These are phyloP conservation scores for Vidua macroura DNA, from an alignment of 2,113 vertebrate species.

Conservation along the genomic window DNA sequence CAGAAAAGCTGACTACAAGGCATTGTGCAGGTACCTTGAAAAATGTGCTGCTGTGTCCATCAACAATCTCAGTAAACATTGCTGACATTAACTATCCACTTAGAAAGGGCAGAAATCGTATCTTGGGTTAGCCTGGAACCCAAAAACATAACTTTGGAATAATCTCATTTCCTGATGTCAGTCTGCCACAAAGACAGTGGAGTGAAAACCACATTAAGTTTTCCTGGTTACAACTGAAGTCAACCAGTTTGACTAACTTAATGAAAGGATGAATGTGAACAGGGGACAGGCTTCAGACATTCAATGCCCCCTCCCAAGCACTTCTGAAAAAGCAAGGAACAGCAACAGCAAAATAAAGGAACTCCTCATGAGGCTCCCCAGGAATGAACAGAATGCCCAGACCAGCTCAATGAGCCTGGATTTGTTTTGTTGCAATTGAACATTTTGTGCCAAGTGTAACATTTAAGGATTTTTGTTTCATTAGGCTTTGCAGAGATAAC, in stretches of 20 bases:
- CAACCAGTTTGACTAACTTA: background rate
- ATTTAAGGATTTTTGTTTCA: background rate
- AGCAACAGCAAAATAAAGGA: background rate
- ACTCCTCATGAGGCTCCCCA: background rate
- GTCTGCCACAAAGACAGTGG: background rate
- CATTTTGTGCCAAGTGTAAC: background rate
- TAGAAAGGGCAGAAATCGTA: background rate
- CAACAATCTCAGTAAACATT: background rate
- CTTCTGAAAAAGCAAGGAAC: background rate
- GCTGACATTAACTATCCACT: background rate
- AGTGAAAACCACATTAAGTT: background rate
- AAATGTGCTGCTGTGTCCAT: background rate
- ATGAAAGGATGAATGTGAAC: background rate
- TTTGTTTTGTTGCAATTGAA: background rate
- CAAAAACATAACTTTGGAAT: background rate
- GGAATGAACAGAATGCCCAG: background rate
- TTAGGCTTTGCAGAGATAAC: background rate
- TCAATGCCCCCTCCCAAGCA: background rate
- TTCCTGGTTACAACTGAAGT: background rate
- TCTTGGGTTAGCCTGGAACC: background rate
- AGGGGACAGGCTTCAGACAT: background rate
- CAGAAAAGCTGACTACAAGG: background rate
- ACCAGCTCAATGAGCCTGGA: rapidly evolving
- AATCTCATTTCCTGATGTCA: background rate
- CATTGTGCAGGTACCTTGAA: background rate